phyloP scores from a whole-genome alignment of 2,888 invertebrate species.

The Helicoverpa assulta region DNA sequence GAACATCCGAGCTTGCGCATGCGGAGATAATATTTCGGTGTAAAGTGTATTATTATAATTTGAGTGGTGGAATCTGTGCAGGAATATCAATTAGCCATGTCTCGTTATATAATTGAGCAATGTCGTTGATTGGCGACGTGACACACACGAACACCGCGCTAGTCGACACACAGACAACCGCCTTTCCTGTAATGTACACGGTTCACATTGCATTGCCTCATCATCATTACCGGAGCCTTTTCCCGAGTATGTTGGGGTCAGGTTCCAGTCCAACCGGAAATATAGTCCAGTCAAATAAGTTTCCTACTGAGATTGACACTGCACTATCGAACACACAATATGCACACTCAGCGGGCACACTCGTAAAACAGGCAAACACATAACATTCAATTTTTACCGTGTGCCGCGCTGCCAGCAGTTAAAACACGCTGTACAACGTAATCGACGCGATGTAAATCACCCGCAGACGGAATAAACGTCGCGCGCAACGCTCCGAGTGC shows the following conservation, averaged over 20 bases:
- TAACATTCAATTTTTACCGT: conserved; percentile 26
- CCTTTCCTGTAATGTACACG: too few species aligned
- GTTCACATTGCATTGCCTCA: too few species aligned
- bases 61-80: conserved; percentile 15
- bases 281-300: conserved; percentile 3
- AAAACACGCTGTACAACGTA: conserved; percentile 35
- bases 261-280: too few species aligned
- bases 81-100: conserved; percentile 46
- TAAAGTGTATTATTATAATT: conserved; percentile 8
- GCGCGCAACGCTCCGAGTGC: conserved; percentile 43
- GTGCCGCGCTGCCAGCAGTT: conserved; percentile 7
- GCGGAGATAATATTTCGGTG: not conserved
- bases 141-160: conserved; percentile 4
- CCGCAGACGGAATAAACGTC: conserved; percentile 55
- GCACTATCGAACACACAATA: not conserved
- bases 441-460: conserved; percentile 50
- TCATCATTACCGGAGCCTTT: too few species aligned
- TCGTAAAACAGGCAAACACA: conserved; percentile 28
- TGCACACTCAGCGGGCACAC: conserved; percentile 2
- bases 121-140: conserved; percentile 35
- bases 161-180: too few species aligned
- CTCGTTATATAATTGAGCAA: conserved; percentile 35
- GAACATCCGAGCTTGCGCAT: not conserved
- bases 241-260: too few species aligned
- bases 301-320: not conserved